Percentiles rank a stretch among this genome's conserved stretches.
Evolutionary conservation across 2,888 invertebrate species (phyloP).

Genomic region (Orchesella flavescens): DNA sequence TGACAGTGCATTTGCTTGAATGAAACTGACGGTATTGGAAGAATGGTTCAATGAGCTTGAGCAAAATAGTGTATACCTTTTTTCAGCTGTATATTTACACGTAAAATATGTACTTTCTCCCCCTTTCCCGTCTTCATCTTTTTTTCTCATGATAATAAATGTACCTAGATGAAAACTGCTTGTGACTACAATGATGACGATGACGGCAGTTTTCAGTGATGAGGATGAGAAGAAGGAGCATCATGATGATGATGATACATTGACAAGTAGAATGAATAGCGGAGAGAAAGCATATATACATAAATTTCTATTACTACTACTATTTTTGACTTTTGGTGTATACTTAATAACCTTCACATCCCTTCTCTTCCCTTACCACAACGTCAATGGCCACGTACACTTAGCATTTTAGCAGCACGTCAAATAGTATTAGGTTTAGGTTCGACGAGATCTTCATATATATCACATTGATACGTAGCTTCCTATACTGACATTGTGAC

Average conservation of each 20-base stretch:
- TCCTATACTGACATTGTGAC: no score
- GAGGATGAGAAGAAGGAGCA: no score
- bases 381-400: background rate
- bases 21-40: no score
- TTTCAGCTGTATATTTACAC: background rate
- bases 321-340: background rate
- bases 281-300: no score
- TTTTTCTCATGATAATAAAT: no score
- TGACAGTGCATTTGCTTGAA: no score
- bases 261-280: background rate
- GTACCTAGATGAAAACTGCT: no score
- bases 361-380: background rate
- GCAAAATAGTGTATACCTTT: no score
- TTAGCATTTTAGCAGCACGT: conserved; percentile 22
- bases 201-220: no score
- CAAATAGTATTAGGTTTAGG: conserved; percentile 17
- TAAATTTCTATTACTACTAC: background rate
- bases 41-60: no score
- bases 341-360: no score
- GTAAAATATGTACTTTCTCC: background rate
- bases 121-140: background rate
- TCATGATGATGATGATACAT: background rate
- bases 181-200: no score
- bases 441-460: conserved; percentile 34
- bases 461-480: conserved; percentile 23